Evolutionary conservation across 2,113 vertebrate genomes (phyloP).

Genomic region (Blennius ocellaris): DNA sequence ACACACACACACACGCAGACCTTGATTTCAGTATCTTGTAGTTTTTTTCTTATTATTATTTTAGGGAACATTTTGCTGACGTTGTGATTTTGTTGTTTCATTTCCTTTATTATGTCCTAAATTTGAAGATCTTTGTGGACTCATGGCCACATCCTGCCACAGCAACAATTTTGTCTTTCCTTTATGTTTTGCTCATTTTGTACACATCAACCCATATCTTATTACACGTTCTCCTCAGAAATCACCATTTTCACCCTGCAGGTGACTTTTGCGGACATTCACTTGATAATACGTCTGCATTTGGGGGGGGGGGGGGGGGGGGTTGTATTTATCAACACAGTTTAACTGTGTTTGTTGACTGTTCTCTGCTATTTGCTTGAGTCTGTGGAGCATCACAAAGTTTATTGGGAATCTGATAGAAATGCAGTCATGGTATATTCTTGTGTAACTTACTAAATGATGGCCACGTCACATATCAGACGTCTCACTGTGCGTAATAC

Average conservation of each 20-base stretch:
- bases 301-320: too few species aligned
- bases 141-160: background rate
- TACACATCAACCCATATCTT: background rate
- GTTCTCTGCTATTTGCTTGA: background rate
- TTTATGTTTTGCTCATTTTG: constrained; percentile 13
- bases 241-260: constrained; percentile 1
- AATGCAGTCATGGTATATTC: background rate
- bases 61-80: constrained; percentile 28
- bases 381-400: background rate
- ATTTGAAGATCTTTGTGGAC: constrained; percentile 2
- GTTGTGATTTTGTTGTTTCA: constrained; percentile 16
- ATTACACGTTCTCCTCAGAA: background rate
- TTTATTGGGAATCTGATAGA: background rate
- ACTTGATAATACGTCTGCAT: background rate
- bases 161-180: background rate
- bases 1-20: background rate
- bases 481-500: background rate
- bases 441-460: background rate
- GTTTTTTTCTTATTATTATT: background rate
- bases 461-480: background rate
- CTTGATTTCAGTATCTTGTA: constrained; percentile 4
- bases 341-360: constrained; percentile 5
- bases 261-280: constrained; percentile 14
- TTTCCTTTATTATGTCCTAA: constrained; percentile 16
- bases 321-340: background rate